These are phyloP conservation scores for Pseudocheirus occidentalis DNA, from an alignment of 2,797 vertebrate species.

Conservation along the genomic window DNA sequence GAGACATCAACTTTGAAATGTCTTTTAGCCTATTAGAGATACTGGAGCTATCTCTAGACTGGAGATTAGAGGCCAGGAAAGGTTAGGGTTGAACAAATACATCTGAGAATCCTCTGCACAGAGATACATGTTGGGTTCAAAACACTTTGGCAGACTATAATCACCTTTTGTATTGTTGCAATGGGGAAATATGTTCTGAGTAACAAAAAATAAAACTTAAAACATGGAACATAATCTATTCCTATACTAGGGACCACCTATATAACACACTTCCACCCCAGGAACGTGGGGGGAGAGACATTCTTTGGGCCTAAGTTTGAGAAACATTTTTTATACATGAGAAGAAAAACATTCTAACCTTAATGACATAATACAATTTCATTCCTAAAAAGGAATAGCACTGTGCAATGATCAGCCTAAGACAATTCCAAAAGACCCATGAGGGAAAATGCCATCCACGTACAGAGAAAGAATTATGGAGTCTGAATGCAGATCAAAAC, in stretches of 20 bases:
- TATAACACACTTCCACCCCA: too few species aligned
- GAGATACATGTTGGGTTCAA: not conserved
- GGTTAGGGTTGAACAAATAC: not conserved
- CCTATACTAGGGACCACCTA: too few species aligned
- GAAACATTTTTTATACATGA: not conserved
- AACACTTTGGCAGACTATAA: not conserved
- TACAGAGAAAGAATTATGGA: too few species aligned
- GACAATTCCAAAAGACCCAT: too few species aligned
- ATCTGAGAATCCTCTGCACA: not conserved
- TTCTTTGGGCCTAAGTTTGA: not conserved
- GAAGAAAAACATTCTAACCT: not conserved
- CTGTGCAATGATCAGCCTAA: too few species aligned
- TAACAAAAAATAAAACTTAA: not conserved
- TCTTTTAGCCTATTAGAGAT: not conserved
- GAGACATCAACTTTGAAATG: not conserved
- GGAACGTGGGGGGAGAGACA: too few species aligned
- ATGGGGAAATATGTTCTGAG: not conserved
- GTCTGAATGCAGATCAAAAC: too few species aligned
- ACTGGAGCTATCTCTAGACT: too few species aligned
- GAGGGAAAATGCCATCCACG: too few species aligned
- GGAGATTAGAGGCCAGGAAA: too few species aligned
- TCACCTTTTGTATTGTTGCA: not conserved
- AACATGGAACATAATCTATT: not conserved
- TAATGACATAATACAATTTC: not conserved
- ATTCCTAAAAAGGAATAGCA: not conserved